Evolutionary conservation across 2,797 vertebrate genomes (phyloP).

Genomic region (Rhincodon typus): DNA sequence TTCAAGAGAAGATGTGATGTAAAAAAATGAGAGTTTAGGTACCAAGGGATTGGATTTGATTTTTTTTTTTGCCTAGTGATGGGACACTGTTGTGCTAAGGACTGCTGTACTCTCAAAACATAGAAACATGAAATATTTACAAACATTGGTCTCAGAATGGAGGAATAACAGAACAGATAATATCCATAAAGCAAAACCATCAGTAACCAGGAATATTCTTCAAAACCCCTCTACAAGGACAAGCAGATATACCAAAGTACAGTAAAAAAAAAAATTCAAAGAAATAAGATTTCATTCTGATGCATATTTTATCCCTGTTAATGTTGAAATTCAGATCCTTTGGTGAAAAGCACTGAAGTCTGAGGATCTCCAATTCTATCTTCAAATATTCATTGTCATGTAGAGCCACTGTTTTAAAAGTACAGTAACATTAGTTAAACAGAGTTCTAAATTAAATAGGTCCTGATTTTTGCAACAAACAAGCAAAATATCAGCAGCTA

Average conservation of each 20-base stretch:
- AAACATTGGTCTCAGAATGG: not conserved
- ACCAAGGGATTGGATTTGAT: not conserved
- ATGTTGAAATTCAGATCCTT: not conserved
- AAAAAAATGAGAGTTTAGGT: not conserved
- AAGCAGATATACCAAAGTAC: not conserved
- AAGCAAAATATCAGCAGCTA: not conserved
- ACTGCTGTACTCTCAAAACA: not conserved
- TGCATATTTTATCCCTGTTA: not conserved
- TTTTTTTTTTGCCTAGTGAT: not conserved
- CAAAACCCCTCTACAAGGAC: not conserved
- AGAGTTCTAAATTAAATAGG: not conserved
- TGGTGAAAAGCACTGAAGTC: not conserved
- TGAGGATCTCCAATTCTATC: not conserved
- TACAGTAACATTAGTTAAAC: not conserved
- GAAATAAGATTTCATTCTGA: constrained; percentile 11
- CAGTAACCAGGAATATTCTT: not conserved
- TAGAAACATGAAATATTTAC: not conserved
- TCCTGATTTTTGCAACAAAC: not conserved
- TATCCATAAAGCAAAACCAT: not conserved
- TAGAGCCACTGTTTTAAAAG: constrained; percentile 25
- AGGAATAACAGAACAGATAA: not conserved
- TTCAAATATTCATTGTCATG: constrained; percentile 21
- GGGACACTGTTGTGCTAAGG: not conserved
- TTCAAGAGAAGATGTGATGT: not conserved
- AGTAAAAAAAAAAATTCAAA: not conserved